Percentiles rank a stretch among this genome's conserved stretches.
phyloP scores from a whole-genome alignment of 2,888 invertebrate species.

The Pinctada fucata region DNA sequence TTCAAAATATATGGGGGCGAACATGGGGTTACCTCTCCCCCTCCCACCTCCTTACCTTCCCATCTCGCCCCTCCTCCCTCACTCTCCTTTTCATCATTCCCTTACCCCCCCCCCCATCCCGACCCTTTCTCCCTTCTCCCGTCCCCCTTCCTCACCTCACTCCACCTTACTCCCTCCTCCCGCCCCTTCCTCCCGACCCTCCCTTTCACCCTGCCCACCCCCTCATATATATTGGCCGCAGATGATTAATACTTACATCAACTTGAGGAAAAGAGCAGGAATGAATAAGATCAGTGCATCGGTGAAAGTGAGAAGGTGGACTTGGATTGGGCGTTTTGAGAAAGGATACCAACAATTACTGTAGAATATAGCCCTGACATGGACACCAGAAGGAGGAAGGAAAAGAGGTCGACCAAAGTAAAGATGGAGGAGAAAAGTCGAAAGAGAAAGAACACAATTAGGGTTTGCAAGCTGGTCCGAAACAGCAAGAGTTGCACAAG shows the following conservation, averaged over 20 bases:
- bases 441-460: background rate
- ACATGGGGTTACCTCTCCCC: background rate
- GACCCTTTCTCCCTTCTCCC: no score
- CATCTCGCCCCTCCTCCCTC: background rate
- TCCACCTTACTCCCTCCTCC: no score
- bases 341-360: background rate
- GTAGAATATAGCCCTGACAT: background rate
- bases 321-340: background rate
- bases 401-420: background rate
- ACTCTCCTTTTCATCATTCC: no score
- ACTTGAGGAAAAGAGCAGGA: background rate
- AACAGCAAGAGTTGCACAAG: background rate
- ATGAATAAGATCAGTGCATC: background rate
- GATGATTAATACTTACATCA: no score
- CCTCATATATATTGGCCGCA: no score
- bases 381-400: conserved; percentile 3
- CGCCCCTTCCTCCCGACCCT: no score
- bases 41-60: background rate
- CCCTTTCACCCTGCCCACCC: no score
- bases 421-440: background rate
- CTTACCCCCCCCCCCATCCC: no score
- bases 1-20: background rate
- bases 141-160: no score
- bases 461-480: background rate
- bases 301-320: background rate